Base-by-base conservation (phyloP, 2,888 invertebrate genomes). In the Heliconius sara region DNA sequence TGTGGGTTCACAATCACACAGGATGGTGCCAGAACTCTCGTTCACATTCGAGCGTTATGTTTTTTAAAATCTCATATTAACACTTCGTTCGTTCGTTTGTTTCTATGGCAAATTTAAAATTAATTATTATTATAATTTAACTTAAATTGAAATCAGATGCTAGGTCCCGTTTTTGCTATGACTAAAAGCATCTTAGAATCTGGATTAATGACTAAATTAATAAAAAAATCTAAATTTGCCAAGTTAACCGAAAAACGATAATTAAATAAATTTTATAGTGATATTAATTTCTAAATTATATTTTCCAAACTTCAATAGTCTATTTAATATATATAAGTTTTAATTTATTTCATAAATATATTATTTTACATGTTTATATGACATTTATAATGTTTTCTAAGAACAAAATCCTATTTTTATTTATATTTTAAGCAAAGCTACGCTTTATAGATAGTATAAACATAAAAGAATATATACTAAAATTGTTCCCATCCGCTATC, bases 401-500 rank as follows among this genome's bases (percentile, higher is more conserved):
- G 22, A 0, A 57, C 57, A 57, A 57, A 22, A 57, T 57, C 57
- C 0, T 60, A n/a, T 65, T 12, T 65, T 27, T 7, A 27, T 27
- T 67, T 2, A 34, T 10, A 19, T 30, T 4, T 70, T 25, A 39
- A 43, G 25, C 70, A 70, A 70, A 70, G 16, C 16, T 25, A 43
- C 13, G 16, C 0, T 5, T 25, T n/a, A 0, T 2, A 16, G 7
- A 16, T 70, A 13, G 25, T 43, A 43, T 16, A 25, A 47, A 25
- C 12, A 27, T 43, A 70, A 43, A 70, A 16, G 13, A 70, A 70
- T 43, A 70, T 70, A 3, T 43, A 43, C 70, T 70, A 43, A 43
- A 43, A 70, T 70, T 5, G 25, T 25, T 70, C 43, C 43, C 25
- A 70, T 43, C 70, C 70, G 43, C 70, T 60, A 68, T 75, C 52